Evolutionary conservation across 2,888 invertebrate species (phyloP).

Genomic region (Tetragonisca angustula): DNA sequence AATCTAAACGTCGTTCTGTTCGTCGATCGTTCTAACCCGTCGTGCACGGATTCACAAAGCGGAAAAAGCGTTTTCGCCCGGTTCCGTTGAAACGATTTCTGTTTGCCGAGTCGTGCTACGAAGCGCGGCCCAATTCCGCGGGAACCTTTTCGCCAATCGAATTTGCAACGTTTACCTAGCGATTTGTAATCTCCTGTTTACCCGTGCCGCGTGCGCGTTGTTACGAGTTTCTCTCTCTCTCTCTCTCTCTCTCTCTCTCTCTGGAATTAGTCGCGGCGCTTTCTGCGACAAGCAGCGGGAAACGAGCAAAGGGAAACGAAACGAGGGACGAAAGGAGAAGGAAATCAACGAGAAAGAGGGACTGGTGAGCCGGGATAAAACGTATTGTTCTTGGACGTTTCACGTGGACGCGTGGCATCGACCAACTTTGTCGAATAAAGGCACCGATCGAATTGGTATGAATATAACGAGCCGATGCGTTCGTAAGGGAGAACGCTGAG

Average conservation of each 20-base stretch:
- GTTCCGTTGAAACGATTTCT: constrained; percentile 36
- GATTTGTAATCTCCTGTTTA: constrained; percentile 57
- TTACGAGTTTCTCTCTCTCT: constrained; percentile 25
- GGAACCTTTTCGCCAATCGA: constrained; percentile 50
- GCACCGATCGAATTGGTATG: constrained; percentile 2
- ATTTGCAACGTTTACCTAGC: constrained; percentile 50
- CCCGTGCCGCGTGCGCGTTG: constrained; percentile 20
- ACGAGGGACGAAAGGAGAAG: neutral
- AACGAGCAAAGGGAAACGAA: neutral
- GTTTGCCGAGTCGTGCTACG: constrained; percentile 37
- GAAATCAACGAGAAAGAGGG: neutral
- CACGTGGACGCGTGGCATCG: neutral
- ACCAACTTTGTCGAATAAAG: neutral
- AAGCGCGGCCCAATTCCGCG: constrained; percentile 41
- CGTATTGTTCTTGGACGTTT: constrained; percentile 20
- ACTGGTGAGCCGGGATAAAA: neutral
- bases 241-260: no score
- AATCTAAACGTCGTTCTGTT: neutral
- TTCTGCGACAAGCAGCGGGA: neutral
- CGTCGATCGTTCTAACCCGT: constrained; percentile 23
- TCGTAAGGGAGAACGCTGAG: neutral
- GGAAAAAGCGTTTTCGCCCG: constrained; percentile 30
- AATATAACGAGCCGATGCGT: neutral
- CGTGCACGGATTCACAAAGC: constrained; percentile 5
- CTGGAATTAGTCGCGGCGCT: constrained; percentile 22